Evolutionary conservation across 2,113 vertebrate genomes (phyloP).

Genomic region (Cololabis saira): DNA sequence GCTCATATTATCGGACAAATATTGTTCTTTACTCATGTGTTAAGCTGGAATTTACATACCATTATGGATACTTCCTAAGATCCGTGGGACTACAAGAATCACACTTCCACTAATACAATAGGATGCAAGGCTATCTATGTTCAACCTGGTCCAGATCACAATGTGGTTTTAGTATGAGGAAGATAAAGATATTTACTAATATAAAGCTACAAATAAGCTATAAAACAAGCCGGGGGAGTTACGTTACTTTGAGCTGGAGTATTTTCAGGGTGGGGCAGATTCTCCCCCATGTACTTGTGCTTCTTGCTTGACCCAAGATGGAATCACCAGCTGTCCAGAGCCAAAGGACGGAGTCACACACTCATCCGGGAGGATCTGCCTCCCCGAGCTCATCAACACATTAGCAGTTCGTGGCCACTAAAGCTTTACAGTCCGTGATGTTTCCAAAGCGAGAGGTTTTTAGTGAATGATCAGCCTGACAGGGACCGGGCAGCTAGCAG

Average conservation of each 20-base stretch:
- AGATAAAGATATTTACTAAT: not conserved
- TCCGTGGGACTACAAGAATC: not conserved
- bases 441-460: not conserved
- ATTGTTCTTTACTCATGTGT: not conserved
- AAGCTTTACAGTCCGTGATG: rapidly evolving
- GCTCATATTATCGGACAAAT: too few relatives aligned
- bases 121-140: not conserved
- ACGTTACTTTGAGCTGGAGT: slow-evolving; percentile 9
- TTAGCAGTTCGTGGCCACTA: not conserved
- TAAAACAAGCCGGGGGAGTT: not conserved
- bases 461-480: not conserved
- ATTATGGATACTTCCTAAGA: not conserved
- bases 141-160: not conserved
- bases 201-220: not conserved
- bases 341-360: slow-evolving; percentile 26
- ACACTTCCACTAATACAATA: not conserved
- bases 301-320: slow-evolving; percentile 63
- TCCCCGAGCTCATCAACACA: too few relatives aligned
- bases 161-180: not conserved
- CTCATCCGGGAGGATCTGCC: slow-evolving; percentile 33
- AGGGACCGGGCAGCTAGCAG: slow-evolving; percentile 32
- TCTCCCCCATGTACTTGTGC: slow-evolving; percentile 29
- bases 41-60: not conserved
- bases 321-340: slow-evolving; percentile 39
- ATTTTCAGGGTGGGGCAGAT: slow-evolving; percentile 49